Percentiles rank a stretch among this genome's conserved stretches.
Conservation (phyloP, 2,113 vertebrate species). For the Numida meleagris region DNA sequence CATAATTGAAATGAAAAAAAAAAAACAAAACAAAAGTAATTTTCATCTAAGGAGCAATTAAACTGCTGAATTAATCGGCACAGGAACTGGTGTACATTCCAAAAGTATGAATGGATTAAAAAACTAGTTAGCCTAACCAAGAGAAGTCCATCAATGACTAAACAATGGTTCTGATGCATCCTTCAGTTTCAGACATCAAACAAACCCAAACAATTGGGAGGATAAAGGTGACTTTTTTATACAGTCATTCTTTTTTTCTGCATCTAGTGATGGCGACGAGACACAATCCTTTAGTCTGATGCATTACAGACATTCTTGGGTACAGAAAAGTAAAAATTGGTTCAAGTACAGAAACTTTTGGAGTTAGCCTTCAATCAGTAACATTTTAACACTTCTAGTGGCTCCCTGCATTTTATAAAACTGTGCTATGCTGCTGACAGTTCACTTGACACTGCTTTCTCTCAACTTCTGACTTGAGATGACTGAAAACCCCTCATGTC, state of each 20-base stretch:
- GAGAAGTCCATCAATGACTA: not conserved
- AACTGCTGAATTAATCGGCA: not conserved
- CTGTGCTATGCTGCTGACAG: not conserved
- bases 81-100: not conserved
- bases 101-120: not conserved
- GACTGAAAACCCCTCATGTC: not conserved
- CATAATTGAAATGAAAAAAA: not conserved
- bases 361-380: not conserved
- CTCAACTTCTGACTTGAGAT: not conserved
- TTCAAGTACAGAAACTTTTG: not conserved
- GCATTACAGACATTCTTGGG: not conserved
- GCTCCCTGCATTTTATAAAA: not conserved
- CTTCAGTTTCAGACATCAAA: not conserved
- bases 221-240: not conserved
- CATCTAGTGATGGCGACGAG: not conserved
- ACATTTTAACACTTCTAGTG: not conserved
- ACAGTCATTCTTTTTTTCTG: not conserved
- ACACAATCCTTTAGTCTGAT: not conserved
- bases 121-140: not conserved
- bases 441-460: not conserved
- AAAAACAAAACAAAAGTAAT: not conserved
- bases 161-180: not conserved
- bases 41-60: slow-evolving; percentile 25
- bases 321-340: not conserved
- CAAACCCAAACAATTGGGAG: not conserved